Conservation (phyloP, 1,140 invertebrate genomes). For the Pogonomyrmex barbatus region DNA sequence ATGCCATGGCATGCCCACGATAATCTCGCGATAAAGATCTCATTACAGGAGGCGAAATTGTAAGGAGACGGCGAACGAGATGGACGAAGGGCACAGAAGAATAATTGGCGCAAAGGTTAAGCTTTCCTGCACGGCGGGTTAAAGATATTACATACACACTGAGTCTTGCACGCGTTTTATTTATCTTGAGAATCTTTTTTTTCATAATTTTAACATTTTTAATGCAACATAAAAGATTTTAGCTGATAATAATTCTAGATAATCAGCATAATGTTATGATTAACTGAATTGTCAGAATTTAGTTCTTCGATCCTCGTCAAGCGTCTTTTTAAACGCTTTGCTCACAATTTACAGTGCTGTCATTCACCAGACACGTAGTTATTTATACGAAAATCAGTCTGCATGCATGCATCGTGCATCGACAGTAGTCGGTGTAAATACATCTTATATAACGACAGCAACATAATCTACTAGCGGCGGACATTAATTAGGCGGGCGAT, state of each 20-base stretch:
- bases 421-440: neutral
- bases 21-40: constrained; percentile 64
- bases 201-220: neutral
- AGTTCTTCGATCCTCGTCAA: neutral
- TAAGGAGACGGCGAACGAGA: constrained; percentile 2
- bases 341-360: neutral
- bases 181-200: neutral
- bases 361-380: neutral
- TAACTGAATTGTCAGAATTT: neutral
- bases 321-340: neutral
- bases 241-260: neutral
- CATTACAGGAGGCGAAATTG: constrained; percentile 67
- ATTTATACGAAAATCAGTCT: neutral
- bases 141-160: neutral
- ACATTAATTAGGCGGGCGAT: constrained; percentile 43
- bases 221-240: neutral
- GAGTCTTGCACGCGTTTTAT: neutral
- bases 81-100: constrained; percentile 1
- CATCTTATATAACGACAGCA: constrained; percentile 40
- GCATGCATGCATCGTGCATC: neutral
- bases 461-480: constrained; percentile 28
- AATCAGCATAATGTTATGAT: neutral
- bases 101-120: constrained; percentile 70
- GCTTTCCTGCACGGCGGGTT: constrained; percentile 53
- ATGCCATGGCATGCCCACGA: constrained; percentile 34